Evolutionary conservation across 2,888 invertebrate genomes (phyloP), one percentile per base, ranked within the genome.

Genomic region (Uloborus plumipes): DNA sequence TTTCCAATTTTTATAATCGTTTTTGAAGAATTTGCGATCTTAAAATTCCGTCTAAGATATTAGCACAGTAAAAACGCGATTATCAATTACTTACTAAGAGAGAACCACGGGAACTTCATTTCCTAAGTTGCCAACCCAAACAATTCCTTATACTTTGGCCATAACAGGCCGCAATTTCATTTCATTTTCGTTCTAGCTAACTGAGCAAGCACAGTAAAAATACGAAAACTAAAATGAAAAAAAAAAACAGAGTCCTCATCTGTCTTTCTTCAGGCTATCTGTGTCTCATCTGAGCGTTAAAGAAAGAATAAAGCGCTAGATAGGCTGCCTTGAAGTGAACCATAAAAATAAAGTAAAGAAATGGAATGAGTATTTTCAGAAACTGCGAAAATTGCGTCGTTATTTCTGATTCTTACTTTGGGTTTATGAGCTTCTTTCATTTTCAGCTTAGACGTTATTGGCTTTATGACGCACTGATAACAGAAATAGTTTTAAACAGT

Each of bases 81-180:
- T 39, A 39, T 39, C 39, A 39, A 11, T 39, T 39, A 11, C 11
- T 39, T 39, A 39, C 39, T 6, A 39, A 39, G 6, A 39, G 39
- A 39, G 13, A 55, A 55, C 16, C n/a, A 16, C 55, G 55, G 11
- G 15, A 15, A 55, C 15, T 55, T 55, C 55, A 55, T 51, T 67
- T 51, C 26, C 4, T 31, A 53, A 67, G 53, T 67, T 53, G 22
- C 39, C 9, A 51, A 51, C 26, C 22, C 11, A 55, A 55, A 39
- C 55, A 69, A 53, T 69, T 55, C 69, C 39, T 69, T 55, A 55
- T 55, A 53, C 39, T 55, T 53, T 55, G 39, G 55, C 69, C 55
- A 55, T 69, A 55, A 69, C 69, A 69, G 26, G 55, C 53, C 53
- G 49, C 69, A 69, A 69, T 69, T 69, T 69, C 69, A 69, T 69